These are phyloP conservation scores for Trachemys scripta DNA, from an alignment of 2,113 vertebrate genomes.

Conservation along the genomic window DNA sequence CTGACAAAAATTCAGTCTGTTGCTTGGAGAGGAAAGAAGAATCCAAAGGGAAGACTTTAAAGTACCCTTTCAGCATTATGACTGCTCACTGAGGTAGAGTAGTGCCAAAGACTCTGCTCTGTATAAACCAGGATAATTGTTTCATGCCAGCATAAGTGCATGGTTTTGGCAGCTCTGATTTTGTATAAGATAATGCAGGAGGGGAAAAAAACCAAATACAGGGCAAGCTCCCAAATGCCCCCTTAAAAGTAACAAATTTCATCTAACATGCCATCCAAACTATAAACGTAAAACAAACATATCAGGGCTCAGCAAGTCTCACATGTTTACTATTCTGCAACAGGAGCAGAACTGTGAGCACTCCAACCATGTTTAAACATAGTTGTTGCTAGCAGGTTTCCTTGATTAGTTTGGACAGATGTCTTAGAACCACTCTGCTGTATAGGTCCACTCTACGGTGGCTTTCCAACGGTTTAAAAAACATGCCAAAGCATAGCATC, in stretches of 20 bases:
- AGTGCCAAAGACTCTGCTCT: constrained; percentile 40
- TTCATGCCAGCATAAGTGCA: constrained; percentile 18
- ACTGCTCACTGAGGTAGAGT: constrained; percentile 30
- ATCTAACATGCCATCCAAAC: not conserved
- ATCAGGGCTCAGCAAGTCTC: not conserved
- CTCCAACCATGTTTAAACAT: not conserved
- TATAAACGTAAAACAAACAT: not conserved
- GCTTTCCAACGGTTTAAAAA: not conserved
- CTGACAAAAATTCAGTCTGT: constrained; percentile 25
- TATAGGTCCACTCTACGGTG: not conserved
- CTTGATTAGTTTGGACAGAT: not conserved
- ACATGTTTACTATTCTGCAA: not conserved
- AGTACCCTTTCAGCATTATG: constrained; percentile 13
- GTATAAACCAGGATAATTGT: constrained; percentile 33
- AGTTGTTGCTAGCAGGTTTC: not conserved
- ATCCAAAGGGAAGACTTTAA: not conserved
- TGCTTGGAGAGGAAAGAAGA: constrained; percentile 25
- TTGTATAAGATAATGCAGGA: constrained; percentile 17
- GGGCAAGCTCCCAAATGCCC: constrained; percentile 25
- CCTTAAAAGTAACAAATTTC: constrained; percentile 37
- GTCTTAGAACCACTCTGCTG: not conserved
- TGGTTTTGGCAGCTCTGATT: constrained; percentile 49
- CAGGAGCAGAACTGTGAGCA: fast-evolving
- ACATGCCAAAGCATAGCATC: not conserved
- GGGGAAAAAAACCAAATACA: constrained; percentile 12